A percentile compares a stretch with the other conserved stretches of the same genome.
Evolutionary conservation across 2,888 invertebrate genomes (phyloP).

Genomic region (Drosophila infuscata): DNA sequence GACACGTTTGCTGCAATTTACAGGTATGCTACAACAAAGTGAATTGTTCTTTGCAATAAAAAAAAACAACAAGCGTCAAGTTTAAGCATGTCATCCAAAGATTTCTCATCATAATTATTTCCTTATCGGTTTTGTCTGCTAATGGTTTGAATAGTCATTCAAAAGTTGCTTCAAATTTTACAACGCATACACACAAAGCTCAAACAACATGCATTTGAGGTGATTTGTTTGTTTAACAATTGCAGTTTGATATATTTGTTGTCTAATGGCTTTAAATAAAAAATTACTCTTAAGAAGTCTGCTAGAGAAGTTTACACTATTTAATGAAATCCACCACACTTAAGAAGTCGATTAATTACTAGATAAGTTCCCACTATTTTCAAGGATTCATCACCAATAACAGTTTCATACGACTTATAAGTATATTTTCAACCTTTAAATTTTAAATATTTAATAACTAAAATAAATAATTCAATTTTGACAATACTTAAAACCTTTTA

Average conservation of each 20-base stretch:
- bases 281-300: not conserved
- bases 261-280: slow-evolving; percentile 7
- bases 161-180: slow-evolving; percentile 9
- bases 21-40: slow-evolving; percentile 23
- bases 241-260: slow-evolving; percentile 3
- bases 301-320: not conserved
- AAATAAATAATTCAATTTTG: not conserved
- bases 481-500: not conserved
- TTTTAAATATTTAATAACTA: not conserved
- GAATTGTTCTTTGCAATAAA: too few relatives aligned
- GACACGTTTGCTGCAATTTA: slow-evolving; percentile 4
- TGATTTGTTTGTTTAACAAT: slow-evolving; percentile 21
- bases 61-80: not conserved
- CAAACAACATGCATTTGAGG: slow-evolving; percentile 20
- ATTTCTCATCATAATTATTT: slow-evolving; percentile 7
- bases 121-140: slow-evolving; percentile 1
- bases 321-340: not conserved
- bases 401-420: not conserved
- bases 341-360: not conserved
- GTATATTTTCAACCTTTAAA: not conserved
- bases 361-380: not conserved
- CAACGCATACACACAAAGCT: slow-evolving; percentile 18
- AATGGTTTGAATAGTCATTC: slow-evolving; percentile 8
- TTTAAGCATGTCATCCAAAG: not conserved
- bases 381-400: not conserved